Percentiles rank a stretch among this genome's conserved stretches.
phyloP scores from a whole-genome alignment of 2,113 vertebrate genomes.

The Pithys albifrons region DNA sequence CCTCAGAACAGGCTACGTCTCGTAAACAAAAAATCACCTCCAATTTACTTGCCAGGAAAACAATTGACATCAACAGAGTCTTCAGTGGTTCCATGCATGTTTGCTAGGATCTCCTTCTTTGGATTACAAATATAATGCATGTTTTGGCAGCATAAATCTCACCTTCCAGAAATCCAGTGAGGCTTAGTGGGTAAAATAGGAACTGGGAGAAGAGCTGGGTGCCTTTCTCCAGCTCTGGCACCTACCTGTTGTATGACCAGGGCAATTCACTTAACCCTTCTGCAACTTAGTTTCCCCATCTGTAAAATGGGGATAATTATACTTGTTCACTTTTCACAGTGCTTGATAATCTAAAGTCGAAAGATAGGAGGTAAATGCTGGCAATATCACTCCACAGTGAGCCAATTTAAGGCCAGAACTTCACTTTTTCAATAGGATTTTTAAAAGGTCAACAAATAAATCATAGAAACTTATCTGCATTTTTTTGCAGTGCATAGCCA shows the following conservation, averaged over 20 bases:
- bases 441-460: background rate
- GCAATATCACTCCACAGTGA: background rate
- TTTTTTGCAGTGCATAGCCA: background rate
- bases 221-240: background rate
- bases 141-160: background rate
- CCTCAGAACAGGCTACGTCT: background rate
- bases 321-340: background rate
- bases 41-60: constrained; percentile 24
- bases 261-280: background rate
- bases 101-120: background rate
- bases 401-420: background rate
- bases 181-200: background rate
- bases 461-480: background rate
- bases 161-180: background rate
- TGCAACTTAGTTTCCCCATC: background rate
- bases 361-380: background rate
- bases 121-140: background rate
- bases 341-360: background rate
- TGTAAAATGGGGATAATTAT: background rate
- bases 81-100: background rate
- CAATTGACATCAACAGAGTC: background rate
- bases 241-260: background rate
- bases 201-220: background rate
- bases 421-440: background rate
- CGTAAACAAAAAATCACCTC: background rate